These are phyloP conservation scores for Syncerus caffer DNA, from an alignment of 2,797 vertebrate genomes.

Conservation along the genomic window DNA sequence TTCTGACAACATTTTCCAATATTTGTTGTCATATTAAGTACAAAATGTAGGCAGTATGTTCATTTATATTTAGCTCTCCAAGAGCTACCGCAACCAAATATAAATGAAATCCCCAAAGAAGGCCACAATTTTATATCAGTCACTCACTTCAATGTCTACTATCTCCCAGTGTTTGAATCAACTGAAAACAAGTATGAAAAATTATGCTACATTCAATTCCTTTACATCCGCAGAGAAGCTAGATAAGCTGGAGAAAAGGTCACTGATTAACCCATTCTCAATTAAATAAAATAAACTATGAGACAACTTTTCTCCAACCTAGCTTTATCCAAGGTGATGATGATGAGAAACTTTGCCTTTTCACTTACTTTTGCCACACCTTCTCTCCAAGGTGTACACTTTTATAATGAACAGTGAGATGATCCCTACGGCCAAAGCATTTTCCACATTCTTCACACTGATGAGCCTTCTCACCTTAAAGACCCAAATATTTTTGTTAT, in stretches of 20 bases:
- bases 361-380: slow-evolving; percentile 96
- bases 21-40: background rate
- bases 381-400: slow-evolving; percentile 98
- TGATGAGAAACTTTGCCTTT: background rate
- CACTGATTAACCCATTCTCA: background rate
- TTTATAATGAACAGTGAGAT: slow-evolving; percentile 97
- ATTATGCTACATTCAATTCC: background rate
- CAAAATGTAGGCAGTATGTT: background rate
- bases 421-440: slow-evolving; percentile 96
- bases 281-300: background rate
- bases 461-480: slow-evolving; percentile 95
- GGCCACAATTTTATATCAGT: background rate
- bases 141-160: background rate
- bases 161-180: background rate
- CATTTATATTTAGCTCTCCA: background rate
- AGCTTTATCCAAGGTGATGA: background rate
- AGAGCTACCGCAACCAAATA: background rate
- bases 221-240: background rate
- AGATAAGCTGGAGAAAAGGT: background rate
- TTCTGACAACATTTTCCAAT: background rate
- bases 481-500: slow-evolving; percentile 22
- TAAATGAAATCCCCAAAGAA: background rate
- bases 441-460: slow-evolving; percentile 99
- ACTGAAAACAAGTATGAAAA: background rate
- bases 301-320: background rate